Evolutionary conservation across 2,888 invertebrate genomes (phyloP), one percentile per base, ranked within the genome.

Genomic region (Stegana nigrithorax): DNA sequence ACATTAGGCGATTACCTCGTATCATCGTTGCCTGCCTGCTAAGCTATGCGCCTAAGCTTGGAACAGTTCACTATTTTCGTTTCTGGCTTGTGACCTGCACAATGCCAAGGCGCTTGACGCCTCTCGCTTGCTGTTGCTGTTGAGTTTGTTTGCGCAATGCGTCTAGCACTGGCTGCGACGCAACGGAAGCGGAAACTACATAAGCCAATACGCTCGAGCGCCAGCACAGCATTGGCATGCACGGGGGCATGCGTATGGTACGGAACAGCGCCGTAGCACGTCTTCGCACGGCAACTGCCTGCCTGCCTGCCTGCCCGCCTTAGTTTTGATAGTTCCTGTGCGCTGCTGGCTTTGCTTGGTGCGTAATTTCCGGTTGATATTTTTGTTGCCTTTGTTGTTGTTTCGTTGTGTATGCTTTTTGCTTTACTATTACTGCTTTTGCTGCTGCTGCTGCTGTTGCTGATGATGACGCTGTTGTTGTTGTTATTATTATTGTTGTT

Each of bases 321-420:
- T 50, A 23, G 25, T 17, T 26, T 7, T 7, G 21, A 21, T 57
- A 42, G 57, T 57, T 39, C 26, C 25, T 56, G 51, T 25, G 12
- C 12, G 8, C 36, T 32, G 51, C 25, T 50, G 19, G 29, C 4
- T 58, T 14, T 47, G 36, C 21, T 59, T 36, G 50, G 10, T 60
- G 51, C 51, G 59, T 60, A 60, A 60, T 60, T 60, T 60, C 59
- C 59, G 59, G 36, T 23, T 50, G 51, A 59, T 39, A 50, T 59
- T 59, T 59, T 60, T 21, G 19, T 58, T 58, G 32, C 19, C 19
- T 55, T 59, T 25, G 4, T 32, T 51, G 36, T 26, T 50, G 10
- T 50, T 47, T 32, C 44, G 8, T 44, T 57, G 1, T 26, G 6
- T 32, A 53, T 53, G 14, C 19, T 25, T 32, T 51, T 8, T 29